Evolutionary conservation across 2,797 vertebrate genomes (phyloP).

Genomic region (Xiphophorus birchmanni): DNA sequence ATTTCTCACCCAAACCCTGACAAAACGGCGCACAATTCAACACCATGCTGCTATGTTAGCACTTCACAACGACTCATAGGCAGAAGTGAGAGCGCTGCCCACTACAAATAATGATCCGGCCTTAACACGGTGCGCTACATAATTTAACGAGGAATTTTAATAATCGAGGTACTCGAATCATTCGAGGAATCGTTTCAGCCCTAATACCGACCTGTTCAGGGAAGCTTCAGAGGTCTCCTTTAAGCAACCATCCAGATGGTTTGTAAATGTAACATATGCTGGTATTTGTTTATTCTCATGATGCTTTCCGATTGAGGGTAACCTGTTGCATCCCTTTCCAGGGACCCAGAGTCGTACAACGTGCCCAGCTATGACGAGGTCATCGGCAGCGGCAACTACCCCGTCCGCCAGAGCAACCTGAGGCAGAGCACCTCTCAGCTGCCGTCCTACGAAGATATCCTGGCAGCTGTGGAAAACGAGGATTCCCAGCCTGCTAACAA

Average conservation of each 20-base stretch:
- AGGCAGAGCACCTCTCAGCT: slow-evolving; percentile 85
- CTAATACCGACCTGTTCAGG: too few relatives aligned
- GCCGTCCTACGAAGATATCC: slow-evolving; percentile 93
- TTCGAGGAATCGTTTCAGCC: too few relatives aligned
- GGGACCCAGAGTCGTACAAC: slow-evolving; percentile 69
- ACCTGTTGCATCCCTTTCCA: slow-evolving; percentile 40
- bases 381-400: slow-evolving; percentile 81
- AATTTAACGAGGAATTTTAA: too few relatives aligned
- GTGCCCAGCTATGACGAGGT: slow-evolving; percentile 96
- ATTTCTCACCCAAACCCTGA: too few relatives aligned
- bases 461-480: slow-evolving; percentile 82
- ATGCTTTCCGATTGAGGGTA: not conserved
- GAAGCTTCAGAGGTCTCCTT: not conserved
- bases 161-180: too few relatives aligned
- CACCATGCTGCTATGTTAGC: too few relatives aligned
- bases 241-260: not conserved
- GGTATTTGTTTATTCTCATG: not conserved
- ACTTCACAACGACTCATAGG: too few relatives aligned
- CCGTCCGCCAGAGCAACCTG: slow-evolving; percentile 80
- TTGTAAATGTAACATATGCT: not conserved
- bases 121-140: too few relatives aligned
- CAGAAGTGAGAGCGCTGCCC: too few relatives aligned
- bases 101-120: too few relatives aligned
- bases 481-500: slow-evolving; percentile 41
- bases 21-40: too few relatives aligned